These are phyloP conservation scores for Anomalospiza imberbis DNA, from an alignment of 2,797 vertebrate genomes.

Conservation along the genomic window DNA sequence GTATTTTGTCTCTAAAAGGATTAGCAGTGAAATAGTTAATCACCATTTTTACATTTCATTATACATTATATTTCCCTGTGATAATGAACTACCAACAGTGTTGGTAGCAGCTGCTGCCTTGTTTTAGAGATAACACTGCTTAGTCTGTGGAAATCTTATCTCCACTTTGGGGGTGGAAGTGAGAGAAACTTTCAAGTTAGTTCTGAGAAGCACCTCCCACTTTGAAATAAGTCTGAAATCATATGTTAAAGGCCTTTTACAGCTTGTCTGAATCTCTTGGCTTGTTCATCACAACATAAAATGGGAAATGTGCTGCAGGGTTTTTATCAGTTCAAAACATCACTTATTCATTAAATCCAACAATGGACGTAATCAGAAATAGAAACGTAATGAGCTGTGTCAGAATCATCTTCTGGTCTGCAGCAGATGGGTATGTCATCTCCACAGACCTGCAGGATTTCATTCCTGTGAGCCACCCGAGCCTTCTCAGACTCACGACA, in stretches of 20 bases:
- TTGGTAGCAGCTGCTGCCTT: not conserved
- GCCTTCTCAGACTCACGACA: not conserved
- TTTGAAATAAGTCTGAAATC: not conserved
- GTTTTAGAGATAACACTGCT: slow-evolving; percentile 42
- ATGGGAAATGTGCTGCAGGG: slow-evolving; percentile 1
- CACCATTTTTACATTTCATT: not conserved
- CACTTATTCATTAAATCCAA: slow-evolving; percentile 43
- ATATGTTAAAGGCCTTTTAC: not conserved
- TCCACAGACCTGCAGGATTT: slow-evolving; percentile 22
- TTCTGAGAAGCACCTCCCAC: slow-evolving; percentile 2
- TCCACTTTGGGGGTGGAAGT: slow-evolving; percentile 2
- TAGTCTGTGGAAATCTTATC: slow-evolving; percentile 43
- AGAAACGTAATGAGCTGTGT: slow-evolving; percentile 1
- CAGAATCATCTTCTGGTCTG: not conserved
- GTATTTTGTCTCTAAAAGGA: not conserved
- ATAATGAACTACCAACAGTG: not conserved
- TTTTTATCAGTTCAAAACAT: slow-evolving; percentile 36
- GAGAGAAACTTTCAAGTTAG: slow-evolving; percentile 13
- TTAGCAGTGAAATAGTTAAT: slow-evolving; percentile 1
- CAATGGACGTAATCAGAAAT: slow-evolving; percentile 24
- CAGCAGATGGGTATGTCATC: not conserved
- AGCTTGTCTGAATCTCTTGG: slow-evolving; percentile 6
- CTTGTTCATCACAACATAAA: not conserved
- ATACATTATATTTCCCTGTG: not conserved
- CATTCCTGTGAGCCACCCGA: slow-evolving; percentile 19